These are phyloP conservation scores for Leucosticte australis DNA, from an alignment of 2,113 vertebrate species.

Conservation along the genomic window DNA sequence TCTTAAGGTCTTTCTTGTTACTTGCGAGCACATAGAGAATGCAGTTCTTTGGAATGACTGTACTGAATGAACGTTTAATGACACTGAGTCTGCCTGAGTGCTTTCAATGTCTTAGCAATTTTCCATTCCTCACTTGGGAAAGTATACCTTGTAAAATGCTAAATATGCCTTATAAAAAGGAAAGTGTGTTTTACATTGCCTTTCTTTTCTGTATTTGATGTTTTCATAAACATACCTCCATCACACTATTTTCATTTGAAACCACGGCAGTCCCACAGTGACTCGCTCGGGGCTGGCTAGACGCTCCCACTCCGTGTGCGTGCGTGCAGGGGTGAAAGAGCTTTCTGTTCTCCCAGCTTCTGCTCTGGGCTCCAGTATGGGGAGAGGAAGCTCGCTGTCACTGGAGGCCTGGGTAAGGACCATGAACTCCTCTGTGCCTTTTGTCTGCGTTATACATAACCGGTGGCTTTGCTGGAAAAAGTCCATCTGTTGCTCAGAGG, in stretches of 20 bases:
- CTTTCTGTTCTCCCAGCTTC: slow-evolving; percentile 39
- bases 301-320: not conserved
- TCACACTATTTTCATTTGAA: slow-evolving; percentile 41
- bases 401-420: not conserved
- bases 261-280: not conserved
- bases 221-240: slow-evolving; percentile 43
- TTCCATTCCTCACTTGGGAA: slow-evolving; percentile 30
- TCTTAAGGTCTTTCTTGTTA: not conserved
- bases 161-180: slow-evolving; percentile 20
- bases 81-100: not conserved
- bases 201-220: slow-evolving; percentile 51
- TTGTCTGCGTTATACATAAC: not conserved
- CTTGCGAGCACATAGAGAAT: not conserved
- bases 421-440: slow-evolving; percentile 10
- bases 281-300: not conserved
- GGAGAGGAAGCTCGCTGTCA: not conserved
- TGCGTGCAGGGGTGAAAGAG: not conserved
- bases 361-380: not conserved
- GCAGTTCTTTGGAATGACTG: not conserved
- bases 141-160: slow-evolving; percentile 33
- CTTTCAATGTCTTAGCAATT: not conserved
- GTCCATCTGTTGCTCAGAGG: not conserved
- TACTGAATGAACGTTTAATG: not conserved
- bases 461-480: slow-evolving; percentile 15
- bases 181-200: slow-evolving; percentile 24